Percentiles rank a stretch among this genome's conserved stretches.
phyloP scores from a whole-genome alignment of 2,888 invertebrate species.

The Linnaemya vulpina region DNA sequence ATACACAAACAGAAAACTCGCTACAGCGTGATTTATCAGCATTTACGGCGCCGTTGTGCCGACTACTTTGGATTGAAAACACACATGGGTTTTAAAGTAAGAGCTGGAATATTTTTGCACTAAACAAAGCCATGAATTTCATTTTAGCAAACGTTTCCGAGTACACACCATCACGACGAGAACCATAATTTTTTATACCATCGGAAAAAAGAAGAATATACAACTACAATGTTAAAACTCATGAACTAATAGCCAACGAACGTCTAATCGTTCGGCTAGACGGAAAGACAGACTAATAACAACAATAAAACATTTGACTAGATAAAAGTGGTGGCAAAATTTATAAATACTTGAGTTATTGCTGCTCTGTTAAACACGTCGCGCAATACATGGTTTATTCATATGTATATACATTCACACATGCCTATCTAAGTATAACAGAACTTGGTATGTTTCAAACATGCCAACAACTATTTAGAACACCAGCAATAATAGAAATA shows the following conservation, averaged over 20 bases:
- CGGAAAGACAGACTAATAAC: slow-evolving; percentile 5
- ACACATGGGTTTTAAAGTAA: slow-evolving; percentile 66
- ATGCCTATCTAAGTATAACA: background rate
- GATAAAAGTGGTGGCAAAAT: slow-evolving; percentile 44
- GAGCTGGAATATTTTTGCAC: slow-evolving; percentile 44
- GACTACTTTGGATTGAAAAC: slow-evolving; percentile 71
- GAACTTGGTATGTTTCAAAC: slow-evolving; percentile 7
- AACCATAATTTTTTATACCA: slow-evolving; percentile 20
- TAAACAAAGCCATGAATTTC: slow-evolving; percentile 37
- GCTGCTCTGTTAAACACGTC: slow-evolving; percentile 16
- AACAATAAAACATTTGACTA: slow-evolving; percentile 22
- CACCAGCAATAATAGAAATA: slow-evolving; percentile 27
- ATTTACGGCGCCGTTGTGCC: slow-evolving; percentile 74
- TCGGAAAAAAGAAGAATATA: slow-evolving; percentile 13
- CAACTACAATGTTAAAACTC: slow-evolving; percentile 19
- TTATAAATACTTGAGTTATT: slow-evolving; percentile 45
- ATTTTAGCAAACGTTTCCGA: slow-evolving; percentile 41
- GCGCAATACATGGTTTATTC: background rate
- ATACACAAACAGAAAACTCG: slow-evolving; percentile 46
- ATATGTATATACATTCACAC: background rate
- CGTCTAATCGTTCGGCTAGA: slow-evolving; percentile 20
- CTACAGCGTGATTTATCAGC: slow-evolving; percentile 73
- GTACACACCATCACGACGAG: slow-evolving; percentile 38
- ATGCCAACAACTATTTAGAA: slow-evolving; percentile 41
- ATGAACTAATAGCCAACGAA: slow-evolving; percentile 16